These are phyloP conservation scores for Plemyria rubiginata DNA, from an alignment of 2,888 invertebrate species.

Conservation along the genomic window DNA sequence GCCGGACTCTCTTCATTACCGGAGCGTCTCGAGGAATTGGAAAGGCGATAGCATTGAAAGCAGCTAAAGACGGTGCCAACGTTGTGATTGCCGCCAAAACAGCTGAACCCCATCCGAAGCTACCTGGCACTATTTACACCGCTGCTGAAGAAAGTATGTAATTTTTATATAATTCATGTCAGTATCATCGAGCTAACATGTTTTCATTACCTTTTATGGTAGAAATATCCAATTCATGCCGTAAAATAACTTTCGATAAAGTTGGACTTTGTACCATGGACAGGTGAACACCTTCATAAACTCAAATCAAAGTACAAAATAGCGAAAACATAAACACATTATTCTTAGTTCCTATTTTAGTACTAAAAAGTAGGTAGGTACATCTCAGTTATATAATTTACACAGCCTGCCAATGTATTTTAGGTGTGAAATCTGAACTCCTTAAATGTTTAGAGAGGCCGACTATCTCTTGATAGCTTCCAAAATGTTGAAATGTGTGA, in stretches of 20 bases:
- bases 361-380: neutral
- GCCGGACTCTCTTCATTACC: slow-evolving; percentile 96
- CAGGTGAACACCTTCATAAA: slow-evolving; percentile 30
- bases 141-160: slow-evolving; percentile 94
- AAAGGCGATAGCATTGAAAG: slow-evolving; percentile 96
- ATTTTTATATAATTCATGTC: slow-evolving; percentile 1
- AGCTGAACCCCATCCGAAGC: slow-evolving; percentile 94
- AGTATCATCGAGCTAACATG: neutral
- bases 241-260: slow-evolving; percentile 24
- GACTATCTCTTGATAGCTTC: too few relatives aligned
- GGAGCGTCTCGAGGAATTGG: slow-evolving; percentile 99
- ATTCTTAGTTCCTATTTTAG: neutral
- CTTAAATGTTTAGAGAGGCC: too few relatives aligned
- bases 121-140: slow-evolving; percentile 96
- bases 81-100: slow-evolving; percentile 97
- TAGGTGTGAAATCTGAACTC: too few relatives aligned
- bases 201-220: neutral
- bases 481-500: too few relatives aligned
- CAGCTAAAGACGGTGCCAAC: slow-evolving; percentile 96
- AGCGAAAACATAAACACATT: slow-evolving; percentile 14
- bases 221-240: neutral
- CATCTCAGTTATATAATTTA: too few relatives aligned
- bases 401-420: too few relatives aligned
- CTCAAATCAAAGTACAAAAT: slow-evolving; percentile 37
- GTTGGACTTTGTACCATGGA: slow-evolving; percentile 65